These are phyloP conservation scores for Chelon auratus DNA, from an alignment of 2,797 vertebrate species.

Conservation along the genomic window DNA sequence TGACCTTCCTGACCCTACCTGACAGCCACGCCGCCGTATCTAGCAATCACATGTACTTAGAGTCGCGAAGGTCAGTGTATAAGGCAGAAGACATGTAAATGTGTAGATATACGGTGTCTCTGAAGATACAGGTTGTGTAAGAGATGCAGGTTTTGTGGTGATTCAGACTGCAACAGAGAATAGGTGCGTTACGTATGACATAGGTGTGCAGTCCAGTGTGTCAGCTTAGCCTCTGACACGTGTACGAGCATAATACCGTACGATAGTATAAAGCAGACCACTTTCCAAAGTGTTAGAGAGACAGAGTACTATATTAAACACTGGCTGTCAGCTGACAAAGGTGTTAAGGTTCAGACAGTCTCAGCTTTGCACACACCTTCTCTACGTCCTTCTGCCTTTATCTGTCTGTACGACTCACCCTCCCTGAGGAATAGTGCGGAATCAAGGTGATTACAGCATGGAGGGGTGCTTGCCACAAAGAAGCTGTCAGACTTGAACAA, in stretches of 20 bases:
- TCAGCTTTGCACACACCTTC: constrained; percentile 1
- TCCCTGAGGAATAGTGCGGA: constrained; percentile 31
- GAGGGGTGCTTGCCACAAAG: constrained; percentile 31
- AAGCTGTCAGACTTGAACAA: constrained; percentile 50
- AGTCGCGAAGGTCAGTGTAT: constrained; percentile 51
- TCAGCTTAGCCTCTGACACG: background rate
- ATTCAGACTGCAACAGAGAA: background rate
- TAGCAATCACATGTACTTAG: constrained; percentile 63
- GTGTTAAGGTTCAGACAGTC: constrained; percentile 6
- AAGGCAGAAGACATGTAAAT: constrained; percentile 59
- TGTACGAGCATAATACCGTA: background rate
- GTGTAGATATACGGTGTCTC: constrained; percentile 18
- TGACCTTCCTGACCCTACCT: constrained; percentile 59
- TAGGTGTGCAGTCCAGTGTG: background rate
- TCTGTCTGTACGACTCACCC: background rate
- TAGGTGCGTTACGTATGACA: background rate
- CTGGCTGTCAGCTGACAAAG: constrained; percentile 8
- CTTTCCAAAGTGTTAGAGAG: constrained; percentile 4
- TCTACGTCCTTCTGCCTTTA: background rate
- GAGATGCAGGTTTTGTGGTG: constrained; percentile 2
- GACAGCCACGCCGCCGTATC: constrained; percentile 62
- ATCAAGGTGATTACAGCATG: constrained; percentile 34
- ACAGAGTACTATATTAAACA: constrained; percentile 5
- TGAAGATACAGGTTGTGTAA: constrained; percentile 5
- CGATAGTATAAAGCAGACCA: background rate